A percentile compares a stretch with the other conserved stretches of the same genome.
Evolutionary conservation across 1,140 invertebrate species (phyloP).

Genomic region (Trichoplusia ni): DNA sequence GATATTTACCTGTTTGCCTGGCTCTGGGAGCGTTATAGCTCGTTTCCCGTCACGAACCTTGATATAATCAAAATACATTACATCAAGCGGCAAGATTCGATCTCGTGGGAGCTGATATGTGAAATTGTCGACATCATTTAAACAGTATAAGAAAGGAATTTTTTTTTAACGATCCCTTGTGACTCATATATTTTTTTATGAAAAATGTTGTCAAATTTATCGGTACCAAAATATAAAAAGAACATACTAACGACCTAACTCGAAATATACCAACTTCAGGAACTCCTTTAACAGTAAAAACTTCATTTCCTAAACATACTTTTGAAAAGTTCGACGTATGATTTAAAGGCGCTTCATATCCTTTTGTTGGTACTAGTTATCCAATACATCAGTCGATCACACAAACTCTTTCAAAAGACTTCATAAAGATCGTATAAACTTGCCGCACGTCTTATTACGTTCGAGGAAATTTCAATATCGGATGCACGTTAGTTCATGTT

Average conservation of each 20-base stretch:
- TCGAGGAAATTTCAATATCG: conserved; percentile 1
- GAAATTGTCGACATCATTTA: background rate
- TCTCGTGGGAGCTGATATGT: background rate
- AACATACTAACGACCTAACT: no score
- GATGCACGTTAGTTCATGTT: background rate
- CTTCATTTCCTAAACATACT: background rate
- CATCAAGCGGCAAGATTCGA: background rate
- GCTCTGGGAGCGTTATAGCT: background rate
- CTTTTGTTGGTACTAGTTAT: background rate
- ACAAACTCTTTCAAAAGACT: background rate
- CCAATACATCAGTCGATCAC: background rate
- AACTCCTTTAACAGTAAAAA: background rate
- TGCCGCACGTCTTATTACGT: background rate
- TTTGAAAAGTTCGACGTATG: background rate
- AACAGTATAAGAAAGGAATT: no score
- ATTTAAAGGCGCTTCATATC: conserved; percentile 8
- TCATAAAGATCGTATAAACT: background rate
- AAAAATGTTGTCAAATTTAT: no score
- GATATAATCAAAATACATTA: conserved; percentile 16
- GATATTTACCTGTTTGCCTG: background rate
- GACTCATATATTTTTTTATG: no score
- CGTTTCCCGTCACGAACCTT: background rate
- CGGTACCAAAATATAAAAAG: no score
- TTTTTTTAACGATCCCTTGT: no score
- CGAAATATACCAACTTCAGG: no score